These are phyloP conservation scores for Morone saxatilis DNA, from an alignment of 2,113 vertebrate genomes.

Conservation along the genomic window DNA sequence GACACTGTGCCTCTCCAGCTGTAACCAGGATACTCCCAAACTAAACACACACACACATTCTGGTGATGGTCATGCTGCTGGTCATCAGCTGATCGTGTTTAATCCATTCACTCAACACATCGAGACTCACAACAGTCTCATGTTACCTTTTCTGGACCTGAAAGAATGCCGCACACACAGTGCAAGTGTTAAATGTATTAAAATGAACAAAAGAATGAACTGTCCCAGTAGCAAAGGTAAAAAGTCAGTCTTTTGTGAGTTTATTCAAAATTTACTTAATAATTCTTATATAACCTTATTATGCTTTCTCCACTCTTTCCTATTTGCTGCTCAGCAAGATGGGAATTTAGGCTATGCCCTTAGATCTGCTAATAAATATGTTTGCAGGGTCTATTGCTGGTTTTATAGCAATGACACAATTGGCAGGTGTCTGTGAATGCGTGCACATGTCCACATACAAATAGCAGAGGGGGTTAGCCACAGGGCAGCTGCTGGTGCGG, in stretches of 20 bases:
- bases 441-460: constrained; percentile 8
- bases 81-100: constrained; percentile 34
- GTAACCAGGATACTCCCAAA: constrained; percentile 50
- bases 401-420: constrained; percentile 57
- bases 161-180: background rate
- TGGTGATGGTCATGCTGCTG: constrained; percentile 12
- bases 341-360: background rate
- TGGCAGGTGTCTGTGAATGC: constrained; percentile 33
- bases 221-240: background rate
- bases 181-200: background rate
- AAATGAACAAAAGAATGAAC: background rate
- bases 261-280: background rate
- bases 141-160: constrained; percentile 16
- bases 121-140: background rate
- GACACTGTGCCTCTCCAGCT: constrained; percentile 5
- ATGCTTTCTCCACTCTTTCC: background rate
- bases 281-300: background rate
- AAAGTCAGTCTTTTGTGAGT: background rate
- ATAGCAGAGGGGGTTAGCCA: constrained; percentile 22
- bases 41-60: constrained; percentile 27
- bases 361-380: background rate
- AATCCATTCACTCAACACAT: constrained; percentile 21
- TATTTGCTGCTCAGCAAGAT: background rate
- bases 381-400: constrained; percentile 20
- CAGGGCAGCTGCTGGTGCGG: constrained; percentile 58